Conservation (phyloP, 1,140 invertebrate genomes). For the Wiebesia pumilae region DNA sequence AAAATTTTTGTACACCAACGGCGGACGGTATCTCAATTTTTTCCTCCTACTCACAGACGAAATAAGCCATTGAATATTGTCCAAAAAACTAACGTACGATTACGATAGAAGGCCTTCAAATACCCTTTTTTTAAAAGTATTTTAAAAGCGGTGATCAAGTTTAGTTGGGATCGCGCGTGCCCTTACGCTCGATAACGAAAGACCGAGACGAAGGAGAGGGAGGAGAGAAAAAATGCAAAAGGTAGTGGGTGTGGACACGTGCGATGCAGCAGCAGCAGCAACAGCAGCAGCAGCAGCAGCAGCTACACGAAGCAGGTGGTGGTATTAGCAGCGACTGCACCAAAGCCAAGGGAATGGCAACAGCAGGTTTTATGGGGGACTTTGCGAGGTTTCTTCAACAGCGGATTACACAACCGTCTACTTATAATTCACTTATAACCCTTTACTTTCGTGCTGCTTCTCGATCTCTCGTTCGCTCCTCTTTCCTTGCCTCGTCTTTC, state of each 20-base stretch:
- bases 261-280: background rate
- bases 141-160: too few relatives aligned
- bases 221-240: background rate
- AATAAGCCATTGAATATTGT: too few relatives aligned
- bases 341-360: background rate
- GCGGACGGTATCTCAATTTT: too few relatives aligned
- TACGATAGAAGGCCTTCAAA: too few relatives aligned
- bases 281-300: background rate
- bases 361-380: slow-evolving; percentile 35
- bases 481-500: background rate
- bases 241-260: background rate
- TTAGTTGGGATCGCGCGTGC: too few relatives aligned
- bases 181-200: background rate
- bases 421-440: slow-evolving; percentile 62
- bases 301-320: background rate
- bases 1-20: too few relatives aligned
- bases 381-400: slow-evolving; percentile 58
- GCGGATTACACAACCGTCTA: slow-evolving; percentile 55
- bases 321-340: background rate
- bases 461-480: background rate
- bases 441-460: slow-evolving; percentile 49
- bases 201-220: background rate
- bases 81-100: too few relatives aligned
- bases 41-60: too few relatives aligned
- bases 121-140: too few relatives aligned